phyloP scores from a whole-genome alignment of 1,140 invertebrate species.

The Anastrepha ludens region DNA sequence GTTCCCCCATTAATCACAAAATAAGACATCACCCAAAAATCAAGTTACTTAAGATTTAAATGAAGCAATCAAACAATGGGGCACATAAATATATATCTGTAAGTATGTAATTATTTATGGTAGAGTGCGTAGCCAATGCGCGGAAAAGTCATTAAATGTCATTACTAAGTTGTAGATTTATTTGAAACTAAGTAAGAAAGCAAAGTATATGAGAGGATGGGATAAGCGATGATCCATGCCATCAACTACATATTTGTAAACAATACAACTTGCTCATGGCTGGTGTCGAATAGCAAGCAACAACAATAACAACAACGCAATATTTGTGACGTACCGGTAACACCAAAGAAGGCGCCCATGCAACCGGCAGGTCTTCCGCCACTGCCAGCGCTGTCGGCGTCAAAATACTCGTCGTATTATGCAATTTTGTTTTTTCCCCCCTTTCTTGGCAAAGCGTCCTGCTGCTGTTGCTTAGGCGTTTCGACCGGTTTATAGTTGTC shows the following conservation, averaged over 20 bases:
- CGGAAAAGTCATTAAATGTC: neutral
- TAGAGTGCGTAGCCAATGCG: neutral
- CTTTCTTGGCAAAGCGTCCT: neutral
- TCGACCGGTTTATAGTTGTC: neutral
- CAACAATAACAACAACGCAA: neutral
- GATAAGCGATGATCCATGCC: too few relatives aligned
- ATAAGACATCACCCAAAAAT: neutral
- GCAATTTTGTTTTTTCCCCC: constrained; percentile 1
- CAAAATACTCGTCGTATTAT: neutral
- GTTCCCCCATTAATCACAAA: neutral
- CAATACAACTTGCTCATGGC: neutral
- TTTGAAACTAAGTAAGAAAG: neutral
- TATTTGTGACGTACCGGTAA: neutral
- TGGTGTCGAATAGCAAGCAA: neutral
- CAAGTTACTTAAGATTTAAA: neutral
- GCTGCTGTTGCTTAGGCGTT: neutral
- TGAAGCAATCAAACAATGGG: too few relatives aligned
- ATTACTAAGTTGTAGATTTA: neutral
- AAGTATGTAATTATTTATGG: neutral
- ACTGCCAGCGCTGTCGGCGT: neutral
- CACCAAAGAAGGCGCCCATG: neutral
- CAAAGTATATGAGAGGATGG: neutral
- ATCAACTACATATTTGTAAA: neutral
- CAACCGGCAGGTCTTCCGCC: constrained; percentile 8
- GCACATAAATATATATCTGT: neutral